Base-by-base conservation (phyloP, 2,888 invertebrate genomes). In the Pandemis corylana region DNA sequence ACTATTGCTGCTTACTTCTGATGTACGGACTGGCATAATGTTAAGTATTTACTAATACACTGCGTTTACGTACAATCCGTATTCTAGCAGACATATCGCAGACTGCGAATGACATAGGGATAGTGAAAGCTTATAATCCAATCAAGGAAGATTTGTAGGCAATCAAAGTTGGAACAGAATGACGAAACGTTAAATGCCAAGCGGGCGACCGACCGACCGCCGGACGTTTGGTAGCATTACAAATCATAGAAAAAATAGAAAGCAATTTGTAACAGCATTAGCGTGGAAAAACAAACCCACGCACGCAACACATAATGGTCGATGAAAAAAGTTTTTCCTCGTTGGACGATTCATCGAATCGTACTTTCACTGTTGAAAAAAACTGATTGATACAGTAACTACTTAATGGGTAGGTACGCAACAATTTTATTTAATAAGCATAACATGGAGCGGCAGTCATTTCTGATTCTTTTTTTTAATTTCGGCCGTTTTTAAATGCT, bases 211-310 rank as follows among this genome's bases (percentile, higher is more conserved):
- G 66, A 74, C 74, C 74, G 51, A 66, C 9, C 70, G 61, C 28
- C 74, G 74, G 74, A 70, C 64, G 59, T 28, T 65, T 49, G 46
- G 42, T 15, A 61, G 61, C 28, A 66, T 69, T 69, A 70, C 66
- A 61, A 69, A 70, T 74, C 66, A 62, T 44, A 44, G 64, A 69
- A 74, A 74, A 74, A 73, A 73, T 69, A 65, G 73, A 73, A 74
- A 74, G 74, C 51, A 70, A 74, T 66, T 66, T 65, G 66, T 62
- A 66, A 66, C 44, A 53, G 69, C 15, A 53, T 61, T 15, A 66
- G 65, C 51, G 53, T 44, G 62, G 53, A 64, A 73, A 56, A 59
- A 13, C 44, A 44, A 42, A 6, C 36, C 9, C 7, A 53, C 36
- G 41, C 74, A 74, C 74, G 74, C 74, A 74, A 74, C 74, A 64